Evolutionary conservation across 2,888 invertebrate genomes (phyloP), one percentile per base, ranked within the genome.

Genomic region (Anaspis maculata): DNA sequence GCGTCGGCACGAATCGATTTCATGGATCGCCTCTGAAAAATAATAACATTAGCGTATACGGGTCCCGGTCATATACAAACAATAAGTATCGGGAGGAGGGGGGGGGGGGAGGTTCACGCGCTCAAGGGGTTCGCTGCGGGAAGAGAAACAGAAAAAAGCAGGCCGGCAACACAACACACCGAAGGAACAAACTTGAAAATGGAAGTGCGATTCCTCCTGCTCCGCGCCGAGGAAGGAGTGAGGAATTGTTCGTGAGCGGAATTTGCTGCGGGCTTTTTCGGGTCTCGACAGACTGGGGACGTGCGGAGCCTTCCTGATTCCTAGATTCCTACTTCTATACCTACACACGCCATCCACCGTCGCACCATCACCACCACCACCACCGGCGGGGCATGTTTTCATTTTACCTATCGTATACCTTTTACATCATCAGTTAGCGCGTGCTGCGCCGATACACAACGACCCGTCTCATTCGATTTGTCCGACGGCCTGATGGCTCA

Each of bases 241-340:
- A 59, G 58, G 57, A 58, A 60, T 58, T 56, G 62, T 56, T 61
- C 62, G 62, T 62, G 62, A 60, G 56, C 42, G 34, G 61, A 61
- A 59, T 60, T 42, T 44, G 51, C 48, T 47, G 37, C 40, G 34
- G 42, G 48, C 39, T 46, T 51, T 44, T 50, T 44, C 40, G 44
- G 49, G 56, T 57, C 55, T 56, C 57, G 56, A 53, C 55, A 56
- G 59, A 57, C 56, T 54, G 43, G 40, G 31, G 44, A 62, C 62
- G 62, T 61, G 62, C 56, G 48, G 48, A 44, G 62, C 49, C 51
- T 62, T 46, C 46, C 55, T 56, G 59, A 61, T 61, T 57, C 55
- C 44, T 47, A 49, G 54, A 53, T 55, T n/a, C n/a, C n/a, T n/a
- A n/a, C n/a, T n/a, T n/a, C n/a, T n/a, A n/a, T n/a, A n/a, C n/a